Evolutionary conservation across 1,140 invertebrate genomes (phyloP), one percentile per base, ranked within the genome.

Genomic region (Cardiocondyla obscurior): DNA sequence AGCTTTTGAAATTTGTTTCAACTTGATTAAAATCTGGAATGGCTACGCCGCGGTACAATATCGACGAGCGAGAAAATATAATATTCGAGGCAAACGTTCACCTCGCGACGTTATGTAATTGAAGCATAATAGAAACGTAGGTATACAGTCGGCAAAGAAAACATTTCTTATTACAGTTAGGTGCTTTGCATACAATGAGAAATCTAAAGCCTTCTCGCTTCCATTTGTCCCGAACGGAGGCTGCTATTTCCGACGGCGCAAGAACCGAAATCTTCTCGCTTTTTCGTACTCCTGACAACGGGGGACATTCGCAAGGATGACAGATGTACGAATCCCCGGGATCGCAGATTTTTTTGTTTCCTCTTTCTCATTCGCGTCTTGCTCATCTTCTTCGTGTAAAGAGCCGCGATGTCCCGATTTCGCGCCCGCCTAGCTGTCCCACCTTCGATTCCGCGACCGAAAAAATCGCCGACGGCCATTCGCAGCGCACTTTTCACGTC

Each of bases 261-360:
- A 74, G 46, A 49, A 74, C 67, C 57, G 60, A 74, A 53, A 67
- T 85, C 72, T n/a, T 39, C 53, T 44, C n/a, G 53, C 16, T 42
- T 69, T 67, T 74, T 76, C 62, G 5, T 30, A 22, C 60, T 30
- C 12, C 46, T 16, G 81, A 76, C 72, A 25, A 51, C 22, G 46
- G n/a, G n/a, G n/a, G 36, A 69, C 74, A 30, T 79, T 79, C 74
- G 69, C 28, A 14, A 10, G 82, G 81, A 72, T 81, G 84, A 85
- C 82, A 77, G 83, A 85, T 84, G 67, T 77, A 58, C 64, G 55
- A 4, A 4, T 30, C 42, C 49, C 28, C 36, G 36, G 42, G 60
- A 57, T 49, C 25, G 4, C 16, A 25, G 14, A 44, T 64, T 69
- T 57, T 19, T 36, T 51, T 82, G 5, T 12, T 8, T 44, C 16